Percentiles rank a stretch among this genome's conserved stretches.
Evolutionary conservation across 2,797 vertebrate genomes (phyloP).

Genomic region (Muscicapa comitata): DNA sequence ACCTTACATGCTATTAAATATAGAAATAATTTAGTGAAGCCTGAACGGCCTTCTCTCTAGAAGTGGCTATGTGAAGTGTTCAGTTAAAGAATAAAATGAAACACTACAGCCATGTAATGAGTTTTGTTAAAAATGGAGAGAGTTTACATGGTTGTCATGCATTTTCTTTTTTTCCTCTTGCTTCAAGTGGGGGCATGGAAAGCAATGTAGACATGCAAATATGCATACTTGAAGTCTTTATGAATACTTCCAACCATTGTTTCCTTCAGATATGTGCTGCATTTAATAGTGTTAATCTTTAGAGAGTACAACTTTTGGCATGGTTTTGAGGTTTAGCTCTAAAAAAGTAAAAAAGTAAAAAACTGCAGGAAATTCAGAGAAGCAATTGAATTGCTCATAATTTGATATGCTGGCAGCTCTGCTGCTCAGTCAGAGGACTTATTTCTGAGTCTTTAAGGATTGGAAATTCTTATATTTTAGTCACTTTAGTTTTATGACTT

Average conservation of each 20-base stretch:
- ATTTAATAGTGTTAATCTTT: neutral
- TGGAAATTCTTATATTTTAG: slow-evolving; percentile 35
- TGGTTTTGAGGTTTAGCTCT: slow-evolving; percentile 23
- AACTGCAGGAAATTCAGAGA: slow-evolving; percentile 42
- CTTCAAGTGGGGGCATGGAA: neutral
- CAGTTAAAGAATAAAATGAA: neutral
- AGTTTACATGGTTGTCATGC: neutral
- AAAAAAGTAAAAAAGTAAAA: neutral
- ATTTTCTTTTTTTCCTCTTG: neutral
- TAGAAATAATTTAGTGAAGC: neutral
- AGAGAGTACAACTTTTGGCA: neutral
- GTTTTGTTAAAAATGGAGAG: neutral
- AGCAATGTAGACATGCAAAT: neutral
- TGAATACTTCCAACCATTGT: neutral
- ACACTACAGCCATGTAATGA: neutral
- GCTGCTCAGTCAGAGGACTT: slow-evolving; percentile 38
- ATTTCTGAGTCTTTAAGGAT: slow-evolving; percentile 27
- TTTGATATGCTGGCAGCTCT: slow-evolving; percentile 16
- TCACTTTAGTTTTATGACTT: slow-evolving; percentile 36
- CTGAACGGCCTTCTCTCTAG: neutral
- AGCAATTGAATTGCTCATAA: slow-evolving; percentile 48
- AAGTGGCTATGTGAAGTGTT: neutral
- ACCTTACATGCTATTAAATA: neutral
- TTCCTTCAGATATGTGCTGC: neutral
- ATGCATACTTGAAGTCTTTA: neutral